Conservation (phyloP, 2,888 invertebrate genomes). For the Sicus ferrugineus region DNA sequence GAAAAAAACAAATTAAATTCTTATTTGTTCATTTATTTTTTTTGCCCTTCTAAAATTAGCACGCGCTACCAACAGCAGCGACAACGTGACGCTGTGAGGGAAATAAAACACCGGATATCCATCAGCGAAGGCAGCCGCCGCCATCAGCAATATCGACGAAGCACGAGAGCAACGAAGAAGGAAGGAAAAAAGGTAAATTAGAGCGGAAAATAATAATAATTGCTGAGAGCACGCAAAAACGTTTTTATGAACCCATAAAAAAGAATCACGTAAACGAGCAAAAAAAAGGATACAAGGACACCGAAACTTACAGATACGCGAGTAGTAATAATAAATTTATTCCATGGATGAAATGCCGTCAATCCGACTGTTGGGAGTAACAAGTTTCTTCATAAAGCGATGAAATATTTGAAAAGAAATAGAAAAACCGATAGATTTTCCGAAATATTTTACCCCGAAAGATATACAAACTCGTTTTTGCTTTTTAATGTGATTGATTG, state of each 20-base stretch:
- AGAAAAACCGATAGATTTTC: too few relatives aligned
- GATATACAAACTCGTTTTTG: too few relatives aligned
- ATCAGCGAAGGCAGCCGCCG: conserved; percentile 5
- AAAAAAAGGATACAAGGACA: too few relatives aligned
- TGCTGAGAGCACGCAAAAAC: conserved; percentile 25
- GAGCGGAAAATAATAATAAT: conserved; percentile 21
- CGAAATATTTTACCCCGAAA: too few relatives aligned
- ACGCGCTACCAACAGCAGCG: neutral
- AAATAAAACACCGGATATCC: neutral
- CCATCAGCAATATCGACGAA: neutral
- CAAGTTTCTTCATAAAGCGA: too few relatives aligned
- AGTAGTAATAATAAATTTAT: too few relatives aligned
- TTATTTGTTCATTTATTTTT: neutral
- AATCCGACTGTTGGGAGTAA: too few relatives aligned
- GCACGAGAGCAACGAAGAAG: conserved; percentile 36
- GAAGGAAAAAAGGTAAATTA: conserved; percentile 45
- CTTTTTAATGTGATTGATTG: too few relatives aligned
- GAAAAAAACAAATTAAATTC: neutral
- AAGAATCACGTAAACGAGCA: too few relatives aligned
- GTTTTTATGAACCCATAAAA: conserved; percentile 15
- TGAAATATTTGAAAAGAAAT: too few relatives aligned
- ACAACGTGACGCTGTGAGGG: conserved; percentile 2
- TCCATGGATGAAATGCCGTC: too few relatives aligned
- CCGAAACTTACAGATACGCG: too few relatives aligned
- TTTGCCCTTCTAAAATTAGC: neutral